phyloP scores from a whole-genome alignment of 2,797 vertebrate genomes.

The Rhynchotus rufescens region DNA sequence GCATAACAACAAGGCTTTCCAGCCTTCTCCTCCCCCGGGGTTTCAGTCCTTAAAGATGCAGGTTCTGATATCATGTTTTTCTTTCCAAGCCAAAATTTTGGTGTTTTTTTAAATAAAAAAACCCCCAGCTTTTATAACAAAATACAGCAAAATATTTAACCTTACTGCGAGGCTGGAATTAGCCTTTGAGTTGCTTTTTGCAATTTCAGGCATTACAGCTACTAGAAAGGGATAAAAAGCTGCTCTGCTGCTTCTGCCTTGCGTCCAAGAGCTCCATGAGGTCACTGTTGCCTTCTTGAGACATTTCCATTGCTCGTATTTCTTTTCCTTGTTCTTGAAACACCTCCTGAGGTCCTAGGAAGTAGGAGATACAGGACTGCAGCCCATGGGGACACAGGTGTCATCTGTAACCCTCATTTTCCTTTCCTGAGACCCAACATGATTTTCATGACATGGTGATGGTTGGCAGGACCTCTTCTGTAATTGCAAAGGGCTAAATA shows the following conservation, averaged over 20 bases:
- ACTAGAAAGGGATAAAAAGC: neutral
- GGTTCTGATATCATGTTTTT: constrained; percentile 73
- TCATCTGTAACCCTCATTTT: neutral
- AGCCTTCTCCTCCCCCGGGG: constrained; percentile 74
- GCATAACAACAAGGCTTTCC: constrained; percentile 76
- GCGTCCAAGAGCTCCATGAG: neutral
- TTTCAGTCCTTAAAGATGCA: constrained; percentile 75
- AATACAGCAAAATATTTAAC: constrained; percentile 61
- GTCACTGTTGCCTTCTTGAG: neutral
- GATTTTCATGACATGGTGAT: neutral
- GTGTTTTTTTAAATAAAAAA: neutral
- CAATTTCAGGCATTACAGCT: neutral
- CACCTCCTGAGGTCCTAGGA: neutral
- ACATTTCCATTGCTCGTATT: neutral
- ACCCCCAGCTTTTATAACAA: constrained; percentile 54
- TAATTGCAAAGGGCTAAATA: neutral
- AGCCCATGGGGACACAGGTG: neutral
- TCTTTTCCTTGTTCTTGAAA: neutral
- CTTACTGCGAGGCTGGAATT: constrained; percentile 54
- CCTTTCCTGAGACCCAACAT: neutral
- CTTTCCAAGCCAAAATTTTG: constrained; percentile 65
- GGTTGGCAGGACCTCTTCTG: neutral
- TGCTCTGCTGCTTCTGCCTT: neutral
- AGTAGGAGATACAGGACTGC: neutral
- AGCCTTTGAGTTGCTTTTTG: constrained; percentile 46